Conservation (phyloP, 2,888 invertebrate genomes). For the Tetheella fluctuosa region DNA sequence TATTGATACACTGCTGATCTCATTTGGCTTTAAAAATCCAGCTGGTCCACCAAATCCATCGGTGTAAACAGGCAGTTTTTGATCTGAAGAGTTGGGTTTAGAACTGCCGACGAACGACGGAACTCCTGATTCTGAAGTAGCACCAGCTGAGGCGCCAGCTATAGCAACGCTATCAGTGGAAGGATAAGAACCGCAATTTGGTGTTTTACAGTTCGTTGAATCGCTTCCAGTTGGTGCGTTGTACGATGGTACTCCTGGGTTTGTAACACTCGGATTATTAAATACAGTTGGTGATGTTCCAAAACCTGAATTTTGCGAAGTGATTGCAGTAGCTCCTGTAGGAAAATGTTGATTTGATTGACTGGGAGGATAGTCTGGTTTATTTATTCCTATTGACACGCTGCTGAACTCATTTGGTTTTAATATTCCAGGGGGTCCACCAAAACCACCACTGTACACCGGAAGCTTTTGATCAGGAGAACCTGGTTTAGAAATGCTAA, state of each 20-base stretch:
- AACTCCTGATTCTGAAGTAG: neutral
- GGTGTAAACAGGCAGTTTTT: constrained; percentile 15
- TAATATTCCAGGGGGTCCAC: constrained; percentile 56
- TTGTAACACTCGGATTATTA: neutral
- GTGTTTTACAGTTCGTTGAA: neutral
- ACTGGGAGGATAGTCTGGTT: neutral
- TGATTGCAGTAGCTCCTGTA: constrained; percentile 17
- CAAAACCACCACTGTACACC: constrained; percentile 55
- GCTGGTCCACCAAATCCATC: constrained; percentile 37
- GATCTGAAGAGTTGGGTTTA: neutral
- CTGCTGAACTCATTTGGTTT: constrained; percentile 55
- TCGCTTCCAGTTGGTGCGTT: constrained; percentile 18
- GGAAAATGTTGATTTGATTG: constrained; percentile 14
- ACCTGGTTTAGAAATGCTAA: constrained; percentile 19
- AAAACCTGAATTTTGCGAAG: constrained; percentile 9
- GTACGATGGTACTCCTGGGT: constrained; percentile 3
- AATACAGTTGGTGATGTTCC: constrained; percentile 9
- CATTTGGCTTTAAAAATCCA: constrained; percentile 29
- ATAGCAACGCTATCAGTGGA: neutral
- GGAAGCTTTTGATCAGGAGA: constrained; percentile 36
- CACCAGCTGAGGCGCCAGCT: neutral
- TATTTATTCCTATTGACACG: constrained; percentile 20
- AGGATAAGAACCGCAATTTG: neutral
- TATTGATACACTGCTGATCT: constrained; percentile 30
- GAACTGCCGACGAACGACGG: neutral